A percentile compares a stretch with the other conserved stretches of the same genome.
Conservation (phyloP, 2,113 vertebrate species). For the Eleginops maclovinus region DNA sequence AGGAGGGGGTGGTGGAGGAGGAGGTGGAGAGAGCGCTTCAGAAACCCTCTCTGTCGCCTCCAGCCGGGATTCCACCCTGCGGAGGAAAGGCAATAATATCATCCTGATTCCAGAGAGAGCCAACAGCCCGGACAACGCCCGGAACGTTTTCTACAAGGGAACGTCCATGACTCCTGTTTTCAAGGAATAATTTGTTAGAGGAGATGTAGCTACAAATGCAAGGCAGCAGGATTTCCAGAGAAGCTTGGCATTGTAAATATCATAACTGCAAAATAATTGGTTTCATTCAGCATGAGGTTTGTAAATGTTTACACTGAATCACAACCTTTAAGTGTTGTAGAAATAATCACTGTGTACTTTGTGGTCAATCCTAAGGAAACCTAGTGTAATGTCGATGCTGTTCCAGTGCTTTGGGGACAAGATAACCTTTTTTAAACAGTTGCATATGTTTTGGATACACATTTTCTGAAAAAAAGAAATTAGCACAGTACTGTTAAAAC, state of each 20-base stretch:
- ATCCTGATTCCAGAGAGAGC: slow-evolving; percentile 96
- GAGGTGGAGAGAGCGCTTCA: slow-evolving; percentile 81
- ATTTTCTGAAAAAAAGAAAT: slow-evolving; percentile 14
- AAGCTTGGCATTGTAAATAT: slow-evolving; percentile 38
- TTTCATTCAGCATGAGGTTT: slow-evolving; percentile 81
- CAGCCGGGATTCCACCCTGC: slow-evolving; percentile 93
- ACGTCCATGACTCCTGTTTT: slow-evolving; percentile 91
- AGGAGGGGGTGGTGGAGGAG: slow-evolving; percentile 40
- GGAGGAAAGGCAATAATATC: slow-evolving; percentile 93
- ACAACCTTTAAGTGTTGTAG: slow-evolving; percentile 77
- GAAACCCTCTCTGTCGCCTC: slow-evolving; percentile 90
- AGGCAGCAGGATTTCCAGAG: slow-evolving; percentile 54
- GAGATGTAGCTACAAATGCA: slow-evolving; percentile 22
- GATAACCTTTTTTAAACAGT: slow-evolving; percentile 48
- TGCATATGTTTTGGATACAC: slow-evolving; percentile 55
- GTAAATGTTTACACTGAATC: slow-evolving; percentile 76
- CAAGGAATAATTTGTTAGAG: slow-evolving; percentile 86
- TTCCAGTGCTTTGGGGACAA: slow-evolving; percentile 47
- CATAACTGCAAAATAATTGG: slow-evolving; percentile 44
- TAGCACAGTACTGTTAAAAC: slow-evolving; percentile 35
- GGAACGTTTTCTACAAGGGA: slow-evolving; percentile 99
- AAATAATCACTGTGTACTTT: slow-evolving; percentile 75
- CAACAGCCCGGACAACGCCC: slow-evolving; percentile 94
- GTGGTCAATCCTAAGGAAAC: slow-evolving; percentile 59
- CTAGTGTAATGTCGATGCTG: slow-evolving; percentile 45